Evolutionary conservation across 2,888 invertebrate species (phyloP).

Genomic region (Scrobipalpa costella): DNA sequence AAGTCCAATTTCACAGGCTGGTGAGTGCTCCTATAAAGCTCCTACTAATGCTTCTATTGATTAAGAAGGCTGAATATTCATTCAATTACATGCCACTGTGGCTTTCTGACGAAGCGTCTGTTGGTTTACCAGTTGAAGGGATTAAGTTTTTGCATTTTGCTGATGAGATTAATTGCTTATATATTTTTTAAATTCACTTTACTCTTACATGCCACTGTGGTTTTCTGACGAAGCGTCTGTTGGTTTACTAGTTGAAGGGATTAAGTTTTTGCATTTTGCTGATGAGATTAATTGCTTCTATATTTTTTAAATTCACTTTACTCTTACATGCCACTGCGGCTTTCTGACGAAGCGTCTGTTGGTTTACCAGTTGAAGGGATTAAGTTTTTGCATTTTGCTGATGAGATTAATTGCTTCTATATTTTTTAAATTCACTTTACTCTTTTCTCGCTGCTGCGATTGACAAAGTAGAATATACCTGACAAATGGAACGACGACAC

Average conservation of each 20-base stretch:
- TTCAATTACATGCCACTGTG: slow-evolving; percentile 73
- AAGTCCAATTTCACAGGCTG: slow-evolving; percentile 79
- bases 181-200: not conserved
- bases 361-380: slow-evolving; percentile 49
- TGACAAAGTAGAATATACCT: no score
- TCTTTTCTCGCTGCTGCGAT: no score
- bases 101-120: slow-evolving; percentile 62
- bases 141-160: slow-evolving; percentile 32
- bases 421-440: not conserved
- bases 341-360: slow-evolving; percentile 61
- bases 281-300: not conserved
- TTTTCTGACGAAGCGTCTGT: slow-evolving; percentile 61
- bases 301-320: not conserved
- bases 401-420: not conserved
- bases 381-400: slow-evolving; percentile 29
- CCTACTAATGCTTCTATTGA: slow-evolving; percentile 75
- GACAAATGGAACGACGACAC: no score
- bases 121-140: slow-evolving; percentile 51
- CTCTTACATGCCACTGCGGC: slow-evolving; percentile 68
- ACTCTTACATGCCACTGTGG: slow-evolving; percentile 69
- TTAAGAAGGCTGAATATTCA: slow-evolving; percentile 80
- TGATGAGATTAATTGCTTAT: not conserved
- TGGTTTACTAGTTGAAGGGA: slow-evolving; percentile 50
- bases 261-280: slow-evolving; percentile 30
- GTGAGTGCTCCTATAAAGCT: slow-evolving; percentile 68